These are phyloP conservation scores for Anguilla pacifica DNA, from an alignment of 2,797 vertebrate genomes.

Conservation along the genomic window DNA sequence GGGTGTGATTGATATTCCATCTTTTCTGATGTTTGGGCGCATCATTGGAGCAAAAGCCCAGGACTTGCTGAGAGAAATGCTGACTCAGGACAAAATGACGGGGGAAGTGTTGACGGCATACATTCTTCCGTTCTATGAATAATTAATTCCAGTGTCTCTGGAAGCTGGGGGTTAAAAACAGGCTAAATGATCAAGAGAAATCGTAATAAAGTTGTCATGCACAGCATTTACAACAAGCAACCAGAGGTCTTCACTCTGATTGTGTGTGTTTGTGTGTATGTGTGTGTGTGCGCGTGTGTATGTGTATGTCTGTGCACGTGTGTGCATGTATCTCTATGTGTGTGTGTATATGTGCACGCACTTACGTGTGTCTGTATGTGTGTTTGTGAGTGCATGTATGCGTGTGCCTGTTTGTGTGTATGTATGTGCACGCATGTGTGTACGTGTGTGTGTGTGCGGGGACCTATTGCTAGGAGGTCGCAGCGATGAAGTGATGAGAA, in stretches of 20 bases:
- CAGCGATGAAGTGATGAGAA: constrained; percentile 1
- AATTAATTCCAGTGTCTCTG: neutral
- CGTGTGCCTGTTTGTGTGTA: neutral
- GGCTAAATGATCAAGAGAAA: neutral
- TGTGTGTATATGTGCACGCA: neutral
- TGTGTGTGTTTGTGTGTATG: neutral
- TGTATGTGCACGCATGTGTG: neutral
- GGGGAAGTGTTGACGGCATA: neutral
- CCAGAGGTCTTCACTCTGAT: neutral
- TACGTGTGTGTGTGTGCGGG: neutral
- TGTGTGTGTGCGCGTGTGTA: neutral
- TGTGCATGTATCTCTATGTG: neutral
- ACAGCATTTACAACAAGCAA: neutral
- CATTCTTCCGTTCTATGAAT: neutral
- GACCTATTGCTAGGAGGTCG: neutral
- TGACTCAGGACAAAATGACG: constrained; percentile 2
- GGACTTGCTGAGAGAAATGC: constrained; percentile 44
- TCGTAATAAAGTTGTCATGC: neutral
- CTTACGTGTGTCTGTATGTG: neutral
- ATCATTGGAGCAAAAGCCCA: constrained; percentile 54
- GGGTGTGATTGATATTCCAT: constrained; percentile 62
- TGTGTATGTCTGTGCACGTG: neutral
- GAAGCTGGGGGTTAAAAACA: constrained; percentile 12
- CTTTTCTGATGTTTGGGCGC: constrained; percentile 58
- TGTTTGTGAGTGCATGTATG: neutral